Percentiles rank a stretch among this genome's conserved stretches.
Evolutionary conservation across 2,888 invertebrate species (phyloP).

Genomic region (Syritta pipiens): DNA sequence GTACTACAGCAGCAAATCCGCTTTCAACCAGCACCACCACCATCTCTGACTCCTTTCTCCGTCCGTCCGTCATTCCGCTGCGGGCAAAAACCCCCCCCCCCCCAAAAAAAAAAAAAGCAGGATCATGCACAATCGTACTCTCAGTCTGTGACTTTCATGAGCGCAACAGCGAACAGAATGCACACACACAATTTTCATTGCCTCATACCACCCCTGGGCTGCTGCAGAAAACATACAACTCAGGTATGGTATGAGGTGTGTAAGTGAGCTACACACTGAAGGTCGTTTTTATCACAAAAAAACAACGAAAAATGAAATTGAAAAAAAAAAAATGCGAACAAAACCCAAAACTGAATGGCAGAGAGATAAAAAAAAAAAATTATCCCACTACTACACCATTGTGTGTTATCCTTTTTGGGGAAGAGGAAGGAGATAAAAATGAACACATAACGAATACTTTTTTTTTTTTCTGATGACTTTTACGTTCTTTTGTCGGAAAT

Average conservation of each 20-base stretch:
- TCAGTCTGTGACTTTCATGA: constrained; percentile 41
- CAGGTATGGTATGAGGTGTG: constrained; percentile 35
- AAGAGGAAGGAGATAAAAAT: constrained; percentile 53
- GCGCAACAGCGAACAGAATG: constrained; percentile 46
- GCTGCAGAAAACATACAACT: neutral
- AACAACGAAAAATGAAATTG: neutral
- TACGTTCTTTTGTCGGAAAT: constrained; percentile 15
- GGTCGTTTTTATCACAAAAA: too few species aligned
- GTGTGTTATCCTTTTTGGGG: constrained; percentile 39
- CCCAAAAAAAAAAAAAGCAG: neutral
- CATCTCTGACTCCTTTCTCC: neutral
- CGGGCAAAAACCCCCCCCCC: too few species aligned
- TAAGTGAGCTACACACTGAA: constrained; percentile 48
- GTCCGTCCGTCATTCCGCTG: too few species aligned
- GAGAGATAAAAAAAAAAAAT: neutral
- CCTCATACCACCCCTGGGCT: constrained; percentile 16
- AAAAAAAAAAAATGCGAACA: constrained; percentile 6
- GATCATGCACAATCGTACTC: constrained; percentile 8
- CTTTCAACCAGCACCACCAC: neutral
- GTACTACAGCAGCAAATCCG: constrained; percentile 14
- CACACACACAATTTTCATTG: constrained; percentile 50
- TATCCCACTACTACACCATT: constrained; percentile 37
- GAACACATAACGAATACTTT: constrained; percentile 50
- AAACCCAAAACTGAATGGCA: constrained; percentile 13
- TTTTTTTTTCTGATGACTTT: constrained; percentile 26